Base-by-base conservation (phyloP, 2,888 invertebrate genomes). In the Kuschelorhynchus macadamiae region DNA sequence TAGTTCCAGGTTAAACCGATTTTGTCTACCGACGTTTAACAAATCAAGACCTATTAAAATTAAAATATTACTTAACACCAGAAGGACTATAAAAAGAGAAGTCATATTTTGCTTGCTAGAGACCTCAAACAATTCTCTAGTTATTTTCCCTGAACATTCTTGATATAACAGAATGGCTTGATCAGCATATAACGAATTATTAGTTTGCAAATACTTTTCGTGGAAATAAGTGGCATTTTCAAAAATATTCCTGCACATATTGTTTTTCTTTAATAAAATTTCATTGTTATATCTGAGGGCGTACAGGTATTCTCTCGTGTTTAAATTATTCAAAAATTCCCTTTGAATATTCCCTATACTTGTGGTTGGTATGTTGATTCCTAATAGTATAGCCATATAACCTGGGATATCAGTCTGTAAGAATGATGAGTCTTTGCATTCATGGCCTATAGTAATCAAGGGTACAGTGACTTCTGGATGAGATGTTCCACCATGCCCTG, bases 401-500 rank as follows among this genome's bases (percentile, higher is more conserved):
- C 95, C 88, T 0, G 94, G 91, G 55, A 98, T 81, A 84, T 98
- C 98, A 61, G 92, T 91, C 85, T 98, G 98, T 18, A 85, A 78
- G 46, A 87, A 81, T 8, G 73, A 59, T 53, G 76, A 72, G 46
- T 77, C 74, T 18, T 62, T 30, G 57, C 88, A 90, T 71, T 86
- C 82, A n/a, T 82, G 84, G 36, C 88, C 88, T 47, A 91, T 83
- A 1, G 91, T 81, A 20, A 95, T 84, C 0, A 97, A 84, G 0
- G 98, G 98, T 0, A 97, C 95, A 17, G 89, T 85, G 0, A 91
- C 90, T 85, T 99, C 99, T 39, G 90, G 88, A 16, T 87, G 84
- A 0, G 95, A 91, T 25, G 94, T 90, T 11, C 98, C 99, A 16
- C 98, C 98, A 85, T 99, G 99, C 0, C 97, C 71, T 71, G 20